Percentiles rank a stretch among this genome's conserved stretches.
These are phyloP conservation scores for Campylomormyrus numenius DNA, from an alignment of 2,113 vertebrate species.

Conservation along the genomic window DNA sequence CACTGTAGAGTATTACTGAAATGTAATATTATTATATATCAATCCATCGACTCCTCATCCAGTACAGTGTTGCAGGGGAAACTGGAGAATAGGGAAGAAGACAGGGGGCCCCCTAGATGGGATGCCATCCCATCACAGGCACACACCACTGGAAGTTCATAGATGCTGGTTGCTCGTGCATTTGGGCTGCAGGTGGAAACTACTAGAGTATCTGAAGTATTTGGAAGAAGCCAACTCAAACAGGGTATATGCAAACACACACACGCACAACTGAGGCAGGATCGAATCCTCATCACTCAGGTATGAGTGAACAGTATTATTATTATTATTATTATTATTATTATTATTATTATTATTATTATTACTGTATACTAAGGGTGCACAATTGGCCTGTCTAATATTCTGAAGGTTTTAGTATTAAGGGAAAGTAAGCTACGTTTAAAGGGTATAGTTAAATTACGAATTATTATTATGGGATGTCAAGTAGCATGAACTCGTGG, in stretches of 20 bases:
- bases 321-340: not conserved
- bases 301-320: not conserved
- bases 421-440: not conserved
- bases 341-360: not conserved
- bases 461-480: not conserved
- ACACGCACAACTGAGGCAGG: not conserved
- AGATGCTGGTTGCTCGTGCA: not conserved
- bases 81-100: not conserved
- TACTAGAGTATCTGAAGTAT: not conserved
- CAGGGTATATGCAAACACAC: not conserved
- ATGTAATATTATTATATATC: not conserved
- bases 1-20: not conserved
- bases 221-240: not conserved
- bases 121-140: not conserved
- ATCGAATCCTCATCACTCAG: not conserved
- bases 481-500: not conserved
- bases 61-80: not conserved
- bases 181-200: not conserved
- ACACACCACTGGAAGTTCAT: not conserved
- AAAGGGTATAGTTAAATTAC: not conserved
- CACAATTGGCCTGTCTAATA: not conserved
- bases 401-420: not conserved
- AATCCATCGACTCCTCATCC: not conserved
- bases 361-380: not conserved
- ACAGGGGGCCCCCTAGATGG: not conserved